phyloP scores from a whole-genome alignment of 2,113 vertebrate genomes.

The Zapus hudsonius region DNA sequence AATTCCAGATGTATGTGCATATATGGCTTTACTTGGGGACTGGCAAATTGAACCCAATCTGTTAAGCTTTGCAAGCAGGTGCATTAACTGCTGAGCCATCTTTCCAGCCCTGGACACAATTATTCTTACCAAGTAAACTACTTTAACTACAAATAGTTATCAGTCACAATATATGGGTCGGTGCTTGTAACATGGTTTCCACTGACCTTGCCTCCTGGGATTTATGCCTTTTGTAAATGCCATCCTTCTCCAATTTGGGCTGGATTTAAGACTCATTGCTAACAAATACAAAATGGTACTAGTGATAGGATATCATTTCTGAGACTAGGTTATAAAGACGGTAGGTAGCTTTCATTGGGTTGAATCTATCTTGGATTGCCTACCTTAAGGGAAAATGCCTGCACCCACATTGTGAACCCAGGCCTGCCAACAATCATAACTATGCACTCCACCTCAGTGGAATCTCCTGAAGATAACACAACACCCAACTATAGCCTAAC shows the following conservation, averaged over 20 bases:
- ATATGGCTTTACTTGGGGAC: too few species aligned
- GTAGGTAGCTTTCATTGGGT: background rate
- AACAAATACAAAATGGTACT: background rate
- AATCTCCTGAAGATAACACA: background rate
- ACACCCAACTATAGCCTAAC: background rate
- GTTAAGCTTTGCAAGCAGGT: too few species aligned
- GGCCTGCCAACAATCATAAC: background rate
- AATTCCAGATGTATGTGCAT: too few species aligned
- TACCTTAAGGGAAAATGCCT: background rate
- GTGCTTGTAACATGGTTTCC: background rate
- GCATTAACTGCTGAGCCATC: too few species aligned
- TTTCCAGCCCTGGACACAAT: background rate
- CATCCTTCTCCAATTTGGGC: background rate
- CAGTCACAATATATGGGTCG: background rate
- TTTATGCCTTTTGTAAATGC: background rate
- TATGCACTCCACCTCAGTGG: background rate
- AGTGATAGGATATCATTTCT: background rate
- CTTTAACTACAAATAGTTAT: slow-evolving; percentile 1
- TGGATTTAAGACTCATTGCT: slow-evolving; percentile 12
- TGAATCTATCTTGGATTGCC: background rate
- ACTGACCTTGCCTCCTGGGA: background rate
- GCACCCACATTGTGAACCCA: background rate
- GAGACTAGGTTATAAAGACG: background rate
- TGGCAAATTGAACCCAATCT: too few species aligned
- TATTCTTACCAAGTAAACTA: slow-evolving; percentile 13